Base-by-base conservation (phyloP, 30 jellyfish, hydroid and myxozoan genomes). In the Phacellophora camtschatica region DNA sequence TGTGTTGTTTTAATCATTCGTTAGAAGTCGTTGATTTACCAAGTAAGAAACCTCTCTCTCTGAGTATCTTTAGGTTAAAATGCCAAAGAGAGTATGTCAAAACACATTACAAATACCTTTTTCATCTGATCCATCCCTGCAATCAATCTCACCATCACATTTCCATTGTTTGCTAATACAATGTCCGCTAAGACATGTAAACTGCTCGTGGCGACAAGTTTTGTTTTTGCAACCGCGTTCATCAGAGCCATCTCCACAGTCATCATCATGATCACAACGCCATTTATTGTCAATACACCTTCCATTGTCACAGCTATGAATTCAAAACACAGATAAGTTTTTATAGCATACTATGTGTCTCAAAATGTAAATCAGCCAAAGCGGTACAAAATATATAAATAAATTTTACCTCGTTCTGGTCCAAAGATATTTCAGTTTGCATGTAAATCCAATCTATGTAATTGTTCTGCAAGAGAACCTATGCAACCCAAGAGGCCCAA, bases 61-160 rank as follows among this genome's bases (percentile, higher is more conserved):
- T n/a, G n/a, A n/a, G n/a, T n/a, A n/a, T n/a, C n/a, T n/a, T n/a
- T n/a, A n/a, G n/a, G n/a, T n/a, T n/a, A n/a, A n/a, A n/a, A n/a
- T n/a, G n/a, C n/a, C n/a, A n/a, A n/a, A 25, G 81, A 2, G 10
- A 11, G 25, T n/a, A 31, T 19, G 50, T 16, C 25, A 53, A 22
- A 39, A 27, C 30, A 43, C 25, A 39, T 29, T 33, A 48, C 9
- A 24, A 22, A 2, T 7, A 75, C 99, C 89, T 50, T 23, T 68
- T 59, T 94, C 99, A 56, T 94, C 99, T 16, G 99, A 94, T 45
- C 93, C 87, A 66, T 94, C 99, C 16, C 75, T 30, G 58, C 99
- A 94, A 63, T 94, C 99, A 23, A 86, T 81, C 23, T 74, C 92
- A 4, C 97, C 95, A 84, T 94, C 99, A 58, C 99, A 94, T 28